Conservation (phyloP, 2,888 invertebrate genomes). For the Tuta absoluta region DNA sequence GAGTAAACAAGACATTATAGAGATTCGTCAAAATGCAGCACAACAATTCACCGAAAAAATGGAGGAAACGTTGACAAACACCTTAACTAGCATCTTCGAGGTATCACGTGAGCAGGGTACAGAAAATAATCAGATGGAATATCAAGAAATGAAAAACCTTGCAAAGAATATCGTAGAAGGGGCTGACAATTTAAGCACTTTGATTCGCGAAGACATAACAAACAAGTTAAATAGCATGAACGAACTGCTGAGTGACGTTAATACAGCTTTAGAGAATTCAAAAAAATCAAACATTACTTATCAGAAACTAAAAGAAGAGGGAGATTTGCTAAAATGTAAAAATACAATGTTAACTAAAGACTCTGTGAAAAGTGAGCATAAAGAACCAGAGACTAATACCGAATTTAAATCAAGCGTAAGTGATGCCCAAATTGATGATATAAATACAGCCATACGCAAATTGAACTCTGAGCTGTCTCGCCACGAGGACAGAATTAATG, state of each 20-base stretch:
- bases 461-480: constrained; percentile 62
- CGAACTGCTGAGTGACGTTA: constrained; percentile 71
- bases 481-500: constrained; percentile 66
- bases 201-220: constrained; percentile 73
- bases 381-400: constrained; percentile 24
- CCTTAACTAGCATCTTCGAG: constrained; percentile 60
- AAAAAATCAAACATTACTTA: constrained; percentile 65
- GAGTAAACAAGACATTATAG: background rate
- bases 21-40: constrained; percentile 25
- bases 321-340: constrained; percentile 40
- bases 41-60: constrained; percentile 55
- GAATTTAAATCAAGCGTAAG: constrained; percentile 42
- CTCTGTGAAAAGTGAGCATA: constrained; percentile 33
- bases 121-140: constrained; percentile 61
- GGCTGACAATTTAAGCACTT: constrained; percentile 69
- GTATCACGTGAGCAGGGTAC: constrained; percentile 48
- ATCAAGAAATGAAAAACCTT: constrained; percentile 68
- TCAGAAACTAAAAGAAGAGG: constrained; percentile 62
- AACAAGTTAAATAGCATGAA: constrained; percentile 76
- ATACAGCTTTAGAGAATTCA: constrained; percentile 69
- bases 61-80: constrained; percentile 59
- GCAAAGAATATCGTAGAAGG: constrained; percentile 70
- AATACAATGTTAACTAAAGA: constrained; percentile 11
- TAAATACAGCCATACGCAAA: constrained; percentile 62
- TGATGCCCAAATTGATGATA: constrained; percentile 64